These are phyloP conservation scores for Folsomia manolachei DNA, from an alignment of 2,888 invertebrate species.

Conservation along the genomic window DNA sequence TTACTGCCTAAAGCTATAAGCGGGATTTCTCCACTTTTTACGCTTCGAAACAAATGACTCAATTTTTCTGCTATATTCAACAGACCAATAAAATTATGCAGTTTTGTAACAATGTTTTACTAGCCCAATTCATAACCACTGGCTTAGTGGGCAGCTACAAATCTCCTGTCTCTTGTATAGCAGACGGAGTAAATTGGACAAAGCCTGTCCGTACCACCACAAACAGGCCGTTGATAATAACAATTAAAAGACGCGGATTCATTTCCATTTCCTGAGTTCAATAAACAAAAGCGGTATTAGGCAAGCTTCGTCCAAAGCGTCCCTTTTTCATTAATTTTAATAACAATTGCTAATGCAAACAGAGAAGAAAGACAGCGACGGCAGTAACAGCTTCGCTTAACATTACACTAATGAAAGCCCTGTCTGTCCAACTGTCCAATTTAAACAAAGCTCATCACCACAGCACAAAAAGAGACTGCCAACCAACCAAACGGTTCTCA, in stretches of 20 bases:
- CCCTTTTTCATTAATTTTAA: conserved; percentile 4
- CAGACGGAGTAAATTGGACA: not conserved
- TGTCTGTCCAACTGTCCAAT: conserved; percentile 7
- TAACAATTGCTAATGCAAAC: conserved; percentile 2
- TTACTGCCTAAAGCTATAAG: no score
- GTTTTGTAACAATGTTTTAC: not conserved
- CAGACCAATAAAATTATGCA: not conserved
- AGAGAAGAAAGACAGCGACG: not conserved
- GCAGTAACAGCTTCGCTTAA: not conserved
- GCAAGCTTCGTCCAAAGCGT: not conserved
- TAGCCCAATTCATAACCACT: no score
- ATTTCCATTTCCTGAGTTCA: not conserved
- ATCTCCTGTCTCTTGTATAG: not conserved
- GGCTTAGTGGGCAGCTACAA: no score
- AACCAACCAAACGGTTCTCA: not conserved
- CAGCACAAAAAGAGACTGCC: not conserved
- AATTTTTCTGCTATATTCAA: not conserved
- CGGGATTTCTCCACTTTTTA: not conserved
- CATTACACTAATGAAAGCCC: not conserved
- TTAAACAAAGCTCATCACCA: not conserved
- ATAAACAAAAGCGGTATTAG: not conserved
- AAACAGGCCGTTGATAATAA: not conserved
- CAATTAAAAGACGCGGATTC: not conserved
- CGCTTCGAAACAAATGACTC: not conserved
- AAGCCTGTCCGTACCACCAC: not conserved